A percentile compares a stretch with the other conserved stretches of the same genome.
These are phyloP conservation scores for Microcebus lehilahytsara DNA, from an alignment of 2,113 vertebrate species.

Conservation along the genomic window DNA sequence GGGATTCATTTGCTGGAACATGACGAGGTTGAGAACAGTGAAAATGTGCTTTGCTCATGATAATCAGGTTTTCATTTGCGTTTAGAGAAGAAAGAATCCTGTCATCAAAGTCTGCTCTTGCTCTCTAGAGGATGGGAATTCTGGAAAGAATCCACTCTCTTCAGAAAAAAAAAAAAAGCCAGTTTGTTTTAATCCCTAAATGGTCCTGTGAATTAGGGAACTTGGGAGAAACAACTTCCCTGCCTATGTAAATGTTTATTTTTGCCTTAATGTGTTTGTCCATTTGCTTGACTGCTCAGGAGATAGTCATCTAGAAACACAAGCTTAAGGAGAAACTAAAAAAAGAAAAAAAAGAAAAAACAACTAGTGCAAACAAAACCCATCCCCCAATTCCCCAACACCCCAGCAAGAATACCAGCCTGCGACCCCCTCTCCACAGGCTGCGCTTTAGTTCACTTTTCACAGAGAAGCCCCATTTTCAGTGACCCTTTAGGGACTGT, in stretches of 20 bases:
- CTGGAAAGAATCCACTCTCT: slow-evolving; percentile 54
- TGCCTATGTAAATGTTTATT: slow-evolving; percentile 75
- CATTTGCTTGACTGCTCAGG: slow-evolving; percentile 64
- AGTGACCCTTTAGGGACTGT: background rate
- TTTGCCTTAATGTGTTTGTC: slow-evolving; percentile 77
- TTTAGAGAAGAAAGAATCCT: slow-evolving; percentile 52
- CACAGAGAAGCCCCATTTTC: background rate
- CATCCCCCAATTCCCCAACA: background rate
- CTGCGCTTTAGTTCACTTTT: background rate
- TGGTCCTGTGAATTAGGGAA: slow-evolving; percentile 56
- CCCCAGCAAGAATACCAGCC: slow-evolving; percentile 6
- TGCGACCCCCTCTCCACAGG: background rate
- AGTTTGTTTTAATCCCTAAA: slow-evolving; percentile 61
- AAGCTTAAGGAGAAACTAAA: slow-evolving; percentile 66
- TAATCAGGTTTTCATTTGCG: slow-evolving; percentile 44
- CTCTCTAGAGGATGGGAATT: slow-evolving; percentile 45
- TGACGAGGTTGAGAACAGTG: background rate
- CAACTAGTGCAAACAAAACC: slow-evolving; percentile 53
- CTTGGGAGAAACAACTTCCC: slow-evolving; percentile 40
- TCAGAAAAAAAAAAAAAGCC: background rate
- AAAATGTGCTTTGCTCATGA: background rate
- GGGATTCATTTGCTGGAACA: background rate
- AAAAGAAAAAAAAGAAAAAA: slow-evolving; percentile 59
- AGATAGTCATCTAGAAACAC: slow-evolving; percentile 73
- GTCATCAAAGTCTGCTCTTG: slow-evolving; percentile 2